phyloP scores from a whole-genome alignment of 2,888 invertebrate genomes.

The Sialis fuliginosa region DNA sequence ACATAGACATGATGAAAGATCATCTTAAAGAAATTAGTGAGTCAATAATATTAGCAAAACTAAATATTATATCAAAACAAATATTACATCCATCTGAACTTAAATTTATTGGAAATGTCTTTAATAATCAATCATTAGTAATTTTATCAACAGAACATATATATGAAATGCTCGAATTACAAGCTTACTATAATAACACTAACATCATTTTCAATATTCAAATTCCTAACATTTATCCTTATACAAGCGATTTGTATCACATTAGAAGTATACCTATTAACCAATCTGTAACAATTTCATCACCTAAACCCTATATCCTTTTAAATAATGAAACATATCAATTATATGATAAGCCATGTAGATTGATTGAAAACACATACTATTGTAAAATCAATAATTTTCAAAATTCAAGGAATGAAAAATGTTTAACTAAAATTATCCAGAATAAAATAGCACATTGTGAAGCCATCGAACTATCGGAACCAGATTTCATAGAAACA shows the following conservation, averaged over 20 bases:
- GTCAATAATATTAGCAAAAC: not conserved
- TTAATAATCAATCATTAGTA: not conserved
- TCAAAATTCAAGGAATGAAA: not conserved
- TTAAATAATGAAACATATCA: not conserved
- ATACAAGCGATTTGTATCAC: too few relatives aligned
- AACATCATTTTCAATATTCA: not conserved
- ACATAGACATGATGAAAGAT: too few relatives aligned
- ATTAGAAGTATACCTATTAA: too few relatives aligned
- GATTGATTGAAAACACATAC: not conserved
- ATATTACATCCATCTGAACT: not conserved
- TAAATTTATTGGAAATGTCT: too few relatives aligned
- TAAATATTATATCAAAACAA: not conserved
- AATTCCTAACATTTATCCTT: too few relatives aligned
- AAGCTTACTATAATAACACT: slow-evolving; percentile 1
- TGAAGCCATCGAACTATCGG: not conserved
- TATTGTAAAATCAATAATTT: not conserved
- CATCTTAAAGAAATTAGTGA: too few relatives aligned
- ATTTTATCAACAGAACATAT: not conserved
- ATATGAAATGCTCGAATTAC: not conserved
- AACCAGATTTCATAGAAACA: too few relatives aligned
- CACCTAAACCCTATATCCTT: not conserved
- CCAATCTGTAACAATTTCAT: not conserved
- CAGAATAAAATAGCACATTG: not conserved
- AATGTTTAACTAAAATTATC: not conserved
- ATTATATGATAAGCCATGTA: not conserved